These are phyloP conservation scores for Choreutis nemorana DNA, from an alignment of 2,888 invertebrate genomes.

Conservation along the genomic window DNA sequence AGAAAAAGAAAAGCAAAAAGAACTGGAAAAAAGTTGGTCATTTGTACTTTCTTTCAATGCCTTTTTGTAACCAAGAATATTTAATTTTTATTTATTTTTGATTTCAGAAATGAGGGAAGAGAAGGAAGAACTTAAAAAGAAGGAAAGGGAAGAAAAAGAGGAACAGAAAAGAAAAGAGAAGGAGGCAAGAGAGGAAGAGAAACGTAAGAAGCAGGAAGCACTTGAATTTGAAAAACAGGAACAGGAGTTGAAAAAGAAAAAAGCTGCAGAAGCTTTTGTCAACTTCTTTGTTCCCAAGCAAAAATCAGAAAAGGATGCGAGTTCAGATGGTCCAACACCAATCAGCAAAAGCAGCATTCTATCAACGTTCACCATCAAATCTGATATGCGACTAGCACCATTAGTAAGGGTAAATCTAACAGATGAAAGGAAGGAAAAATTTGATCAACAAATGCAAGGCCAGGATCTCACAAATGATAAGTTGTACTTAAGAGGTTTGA, in stretches of 20 bases:
- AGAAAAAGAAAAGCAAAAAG: slow-evolving; percentile 58
- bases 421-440: slow-evolving; percentile 47
- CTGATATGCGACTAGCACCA: slow-evolving; percentile 89
- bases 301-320: slow-evolving; percentile 43
- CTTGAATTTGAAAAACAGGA: slow-evolving; percentile 72
- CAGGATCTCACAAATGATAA: slow-evolving; percentile 32
- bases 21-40: slow-evolving; percentile 62
- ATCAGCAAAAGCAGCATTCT: slow-evolving; percentile 44
- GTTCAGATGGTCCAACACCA: slow-evolving; percentile 25
- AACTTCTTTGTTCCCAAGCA: slow-evolving; percentile 82
- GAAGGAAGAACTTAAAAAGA: slow-evolving; percentile 45
- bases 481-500: slow-evolving; percentile 72
- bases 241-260: slow-evolving; percentile 78
- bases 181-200: slow-evolving; percentile 67
- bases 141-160: slow-evolving; percentile 55
- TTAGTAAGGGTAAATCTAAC: slow-evolving; percentile 65
- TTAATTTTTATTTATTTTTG: slow-evolving; percentile 15
- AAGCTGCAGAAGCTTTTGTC: slow-evolving; percentile 79
- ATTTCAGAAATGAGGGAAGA: slow-evolving; percentile 49
- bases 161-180: slow-evolving; percentile 56
- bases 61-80: slow-evolving; percentile 23
- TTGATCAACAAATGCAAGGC: slow-evolving; percentile 58
- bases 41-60: slow-evolving; percentile 7
- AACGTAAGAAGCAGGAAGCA: slow-evolving; percentile 68
- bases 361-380: slow-evolving; percentile 71